These are phyloP conservation scores for cattle (Bos taurus) DNA, from an alignment of 2,113 vertebrate genomes.

Conservation along the genomic window ARS-UCD2.0 NC_037348.1:5368501-5369000, in stretches of 20 bases:
- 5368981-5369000: neutral
- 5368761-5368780: neutral
- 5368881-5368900: conserved; percentile 19
- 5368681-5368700: neutral
- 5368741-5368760: neutral
- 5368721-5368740: neutral
- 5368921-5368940: conserved; percentile 27
- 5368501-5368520: neutral
- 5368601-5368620: neutral
- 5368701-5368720: neutral
- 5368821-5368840: neutral
- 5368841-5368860: neutral
- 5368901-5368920: conserved; percentile 9
- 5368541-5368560: neutral
- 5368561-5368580: neutral
- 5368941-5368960: conserved; percentile 43
- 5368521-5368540: neutral
- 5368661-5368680: neutral
- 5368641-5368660: neutral
- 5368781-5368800: neutral
- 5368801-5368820: conserved; percentile 54
- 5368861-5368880: neutral
- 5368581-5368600: neutral
- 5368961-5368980: neutral
- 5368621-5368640: neutral